Conservation (phyloP, 2,888 invertebrate genomes). For the Tenthredo livida region DNA sequence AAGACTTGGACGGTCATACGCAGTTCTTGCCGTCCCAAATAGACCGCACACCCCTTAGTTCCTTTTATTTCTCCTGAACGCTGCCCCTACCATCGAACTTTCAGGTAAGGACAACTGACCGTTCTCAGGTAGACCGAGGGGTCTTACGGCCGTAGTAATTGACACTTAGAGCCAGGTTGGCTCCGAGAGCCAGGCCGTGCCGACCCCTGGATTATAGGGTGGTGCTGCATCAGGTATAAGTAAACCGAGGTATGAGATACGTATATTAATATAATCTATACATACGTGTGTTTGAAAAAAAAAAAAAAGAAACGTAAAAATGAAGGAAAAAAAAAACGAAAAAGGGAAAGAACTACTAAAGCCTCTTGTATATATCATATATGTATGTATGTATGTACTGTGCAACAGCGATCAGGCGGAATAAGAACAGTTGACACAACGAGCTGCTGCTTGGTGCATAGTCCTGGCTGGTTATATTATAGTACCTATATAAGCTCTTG, state of each 20-base stretch:
- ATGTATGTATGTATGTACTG: background rate
- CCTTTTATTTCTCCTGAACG: too few species aligned
- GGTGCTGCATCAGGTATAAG: too few species aligned
- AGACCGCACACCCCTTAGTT: too few species aligned
- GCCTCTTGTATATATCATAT: background rate
- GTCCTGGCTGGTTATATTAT: background rate
- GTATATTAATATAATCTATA: constrained; percentile 16
- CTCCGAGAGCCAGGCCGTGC: too few species aligned
- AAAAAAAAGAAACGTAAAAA: background rate
- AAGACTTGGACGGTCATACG: too few species aligned
- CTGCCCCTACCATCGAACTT: too few species aligned
- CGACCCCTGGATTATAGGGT: constrained; percentile 20
- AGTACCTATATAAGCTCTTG: constrained; percentile 16
- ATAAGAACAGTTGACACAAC: constrained; percentile 78
- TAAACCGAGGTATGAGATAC: background rate
- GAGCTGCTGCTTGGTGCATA: background rate
- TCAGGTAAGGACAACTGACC: too few species aligned
- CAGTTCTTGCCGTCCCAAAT: too few species aligned
- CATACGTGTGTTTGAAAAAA: background rate
- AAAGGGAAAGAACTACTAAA: background rate
- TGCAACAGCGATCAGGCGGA: constrained; percentile 72
- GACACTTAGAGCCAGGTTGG: too few species aligned
- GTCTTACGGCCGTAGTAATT: too few species aligned
- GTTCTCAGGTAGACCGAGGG: too few species aligned
- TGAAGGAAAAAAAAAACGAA: background rate